phyloP scores from a whole-genome alignment of 64 coral and sea anemone species.

The Montipora efflorescens region DNA sequence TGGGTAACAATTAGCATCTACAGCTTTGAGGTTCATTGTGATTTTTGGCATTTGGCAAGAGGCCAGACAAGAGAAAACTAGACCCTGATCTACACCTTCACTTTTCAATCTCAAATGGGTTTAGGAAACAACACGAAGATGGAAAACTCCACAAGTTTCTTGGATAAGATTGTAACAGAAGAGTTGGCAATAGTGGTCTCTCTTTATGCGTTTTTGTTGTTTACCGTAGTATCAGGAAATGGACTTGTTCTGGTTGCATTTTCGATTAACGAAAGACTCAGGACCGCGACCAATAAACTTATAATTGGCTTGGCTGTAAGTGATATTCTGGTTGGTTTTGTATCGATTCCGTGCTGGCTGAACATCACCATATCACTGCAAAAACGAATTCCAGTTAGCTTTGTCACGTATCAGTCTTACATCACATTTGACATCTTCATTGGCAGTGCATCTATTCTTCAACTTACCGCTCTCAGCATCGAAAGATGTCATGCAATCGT shows the following conservation, averaged over 20 bases:
- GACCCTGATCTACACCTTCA: background rate
- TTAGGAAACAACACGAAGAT: background rate
- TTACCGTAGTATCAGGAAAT: conserved; percentile 69
- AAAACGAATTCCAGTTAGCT: background rate
- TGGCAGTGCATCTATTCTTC: conserved; percentile 88
- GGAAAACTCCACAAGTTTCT: background rate
- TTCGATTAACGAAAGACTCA: conserved; percentile 80
- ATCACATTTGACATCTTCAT: conserved; percentile 93
- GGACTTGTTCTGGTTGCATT: conserved; percentile 81
- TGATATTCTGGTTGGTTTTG: conserved; percentile 85
- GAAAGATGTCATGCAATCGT: conserved; percentile 92
- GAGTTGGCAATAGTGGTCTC: conserved; percentile 47
- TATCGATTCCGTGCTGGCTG: conserved; percentile 92
- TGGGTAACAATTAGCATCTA: too few relatives aligned
- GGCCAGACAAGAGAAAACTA: background rate
- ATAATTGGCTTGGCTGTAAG: conserved; percentile 86
- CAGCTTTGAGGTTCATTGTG: too few relatives aligned
- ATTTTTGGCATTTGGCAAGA: background rate
- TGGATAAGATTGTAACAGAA: conserved; percentile 13
- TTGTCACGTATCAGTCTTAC: conserved; percentile 59
- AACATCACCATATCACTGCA: conserved; percentile 49
- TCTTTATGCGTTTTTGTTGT: conserved; percentile 56
- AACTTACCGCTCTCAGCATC: conserved; percentile 87
- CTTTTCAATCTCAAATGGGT: background rate
- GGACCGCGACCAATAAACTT: conserved; percentile 78